A percentile compares a stretch with the other conserved stretches of the same genome.
These are phyloP conservation scores for Buathra laborator DNA, from an alignment of 2,888 invertebrate genomes.

Conservation along the genomic window DNA sequence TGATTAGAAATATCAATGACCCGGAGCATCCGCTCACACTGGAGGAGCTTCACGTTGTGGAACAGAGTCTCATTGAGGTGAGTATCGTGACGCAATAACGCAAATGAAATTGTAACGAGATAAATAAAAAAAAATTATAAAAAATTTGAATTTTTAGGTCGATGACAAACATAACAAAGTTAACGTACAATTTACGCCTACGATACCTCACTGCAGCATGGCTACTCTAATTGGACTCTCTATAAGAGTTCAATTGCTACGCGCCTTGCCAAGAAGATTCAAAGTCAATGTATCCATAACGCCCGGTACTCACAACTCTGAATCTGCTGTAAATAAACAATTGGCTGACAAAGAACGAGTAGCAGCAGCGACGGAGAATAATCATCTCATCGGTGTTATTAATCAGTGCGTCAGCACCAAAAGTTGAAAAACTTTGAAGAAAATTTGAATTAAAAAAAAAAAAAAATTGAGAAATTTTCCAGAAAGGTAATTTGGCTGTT, in stretches of 20 bases:
- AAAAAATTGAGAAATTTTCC: not conserved
- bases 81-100: conserved; percentile 35
- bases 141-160: conserved; percentile 86
- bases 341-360: conserved; percentile 99
- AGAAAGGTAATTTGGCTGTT: not conserved
- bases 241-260: conserved; percentile 95
- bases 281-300: conserved; percentile 95
- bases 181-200: conserved; percentile 96
- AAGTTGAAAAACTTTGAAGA: conserved; percentile 9
- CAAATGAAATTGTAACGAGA: not conserved
- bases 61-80: conserved; percentile 91
- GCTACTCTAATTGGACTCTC: conserved; percentile 97
- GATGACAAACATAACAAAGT: conserved; percentile 91
- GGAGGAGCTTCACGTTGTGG: conserved; percentile 97
- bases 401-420: conserved; percentile 92
- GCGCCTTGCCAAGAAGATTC: conserved; percentile 93
- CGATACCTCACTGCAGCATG: conserved; percentile 99
- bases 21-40: conserved; percentile 98
- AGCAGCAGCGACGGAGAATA: conserved; percentile 98
- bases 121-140: not conserved
- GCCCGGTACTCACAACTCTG: conserved; percentile 97
- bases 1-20: conserved; percentile 97
- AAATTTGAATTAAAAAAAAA: not conserved
- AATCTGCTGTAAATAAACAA: conserved; percentile 98
- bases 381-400: conserved; percentile 95